These are phyloP conservation scores for Melanogrammus aeglefinus DNA, from an alignment of 2,797 vertebrate genomes.

Conservation along the genomic window DNA sequence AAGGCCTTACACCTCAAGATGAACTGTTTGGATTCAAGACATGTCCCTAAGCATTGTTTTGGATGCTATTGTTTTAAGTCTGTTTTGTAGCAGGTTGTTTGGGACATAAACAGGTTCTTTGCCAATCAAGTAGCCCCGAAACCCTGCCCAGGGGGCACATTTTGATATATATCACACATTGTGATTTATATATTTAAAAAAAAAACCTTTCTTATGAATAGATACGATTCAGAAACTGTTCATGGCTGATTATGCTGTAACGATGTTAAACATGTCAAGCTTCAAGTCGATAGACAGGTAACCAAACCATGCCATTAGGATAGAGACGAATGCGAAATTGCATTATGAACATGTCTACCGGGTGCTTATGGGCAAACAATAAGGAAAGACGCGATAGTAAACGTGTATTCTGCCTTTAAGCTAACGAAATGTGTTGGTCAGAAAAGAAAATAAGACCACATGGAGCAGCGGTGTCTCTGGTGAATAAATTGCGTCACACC, in stretches of 20 bases:
- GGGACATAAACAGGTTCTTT: background rate
- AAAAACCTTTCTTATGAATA: background rate
- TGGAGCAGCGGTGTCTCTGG: background rate
- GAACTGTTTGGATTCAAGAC: slow-evolving; percentile 29
- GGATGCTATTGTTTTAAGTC: background rate
- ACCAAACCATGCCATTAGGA: background rate
- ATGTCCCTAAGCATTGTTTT: slow-evolving; percentile 14
- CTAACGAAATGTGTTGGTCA: background rate
- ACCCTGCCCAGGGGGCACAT: no score
- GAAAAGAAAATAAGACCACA: background rate
- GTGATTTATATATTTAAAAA: background rate
- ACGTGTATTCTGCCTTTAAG: background rate
- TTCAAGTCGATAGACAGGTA: background rate
- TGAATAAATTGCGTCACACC: slow-evolving; percentile 70
- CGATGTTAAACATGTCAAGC: background rate
- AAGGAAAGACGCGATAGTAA: background rate
- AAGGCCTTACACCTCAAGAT: slow-evolving; percentile 23
- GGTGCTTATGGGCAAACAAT: background rate
- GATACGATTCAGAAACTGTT: background rate
- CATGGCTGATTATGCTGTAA: background rate
- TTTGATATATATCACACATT: background rate
- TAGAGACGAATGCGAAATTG: background rate
- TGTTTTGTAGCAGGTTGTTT: slow-evolving; percentile 6
- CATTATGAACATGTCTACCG: background rate
- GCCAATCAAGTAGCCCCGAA: background rate